phyloP scores from a whole-genome alignment of 1,140 invertebrate genomes.

The Hycleus phaleratus region DNA sequence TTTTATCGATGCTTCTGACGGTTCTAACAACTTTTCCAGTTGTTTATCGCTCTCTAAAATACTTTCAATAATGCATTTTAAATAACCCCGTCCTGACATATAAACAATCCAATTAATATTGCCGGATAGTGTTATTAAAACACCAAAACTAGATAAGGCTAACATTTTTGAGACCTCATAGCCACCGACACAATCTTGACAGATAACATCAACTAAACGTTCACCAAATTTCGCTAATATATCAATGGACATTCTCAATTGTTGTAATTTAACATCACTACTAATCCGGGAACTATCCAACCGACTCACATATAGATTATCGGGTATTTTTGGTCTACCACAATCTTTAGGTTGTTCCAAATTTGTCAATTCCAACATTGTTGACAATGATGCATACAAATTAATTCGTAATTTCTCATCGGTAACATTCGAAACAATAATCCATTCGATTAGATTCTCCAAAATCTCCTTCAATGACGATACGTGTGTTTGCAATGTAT shows the following conservation, averaged over 20 bases:
- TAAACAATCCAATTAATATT: constrained; percentile 67
- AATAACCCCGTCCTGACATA: constrained; percentile 69
- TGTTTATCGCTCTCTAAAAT: constrained; percentile 66
- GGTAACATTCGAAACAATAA: constrained; percentile 56
- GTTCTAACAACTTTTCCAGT: constrained; percentile 60
- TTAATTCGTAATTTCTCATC: constrained; percentile 78
- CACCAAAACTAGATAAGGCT: constrained; percentile 71
- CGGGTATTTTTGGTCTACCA: constrained; percentile 29
- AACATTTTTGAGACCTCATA: constrained; percentile 87
- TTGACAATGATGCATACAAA: constrained; percentile 68
- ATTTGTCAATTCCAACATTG: constrained; percentile 70
- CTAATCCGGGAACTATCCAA: constrained; percentile 49
- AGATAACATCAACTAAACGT: constrained; percentile 73
- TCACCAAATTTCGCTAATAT: constrained; percentile 56
- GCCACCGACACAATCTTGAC: constrained; percentile 76
- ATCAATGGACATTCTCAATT: constrained; percentile 24
- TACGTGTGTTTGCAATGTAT: constrained; percentile 22
- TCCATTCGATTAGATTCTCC: constrained; percentile 62
- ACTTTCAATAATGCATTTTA: constrained; percentile 76
- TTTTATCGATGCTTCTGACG: constrained; percentile 60
- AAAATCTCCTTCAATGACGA: constrained; percentile 56
- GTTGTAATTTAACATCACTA: constrained; percentile 6
- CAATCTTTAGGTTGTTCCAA: constrained; percentile 34
- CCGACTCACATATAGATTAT: constrained; percentile 47
- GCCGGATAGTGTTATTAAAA: constrained; percentile 67